Percentiles rank a stretch among this genome's conserved stretches.
Evolutionary conservation across 2,113 vertebrate species (phyloP).

Genomic region (Stigmatopora argus): DNA sequence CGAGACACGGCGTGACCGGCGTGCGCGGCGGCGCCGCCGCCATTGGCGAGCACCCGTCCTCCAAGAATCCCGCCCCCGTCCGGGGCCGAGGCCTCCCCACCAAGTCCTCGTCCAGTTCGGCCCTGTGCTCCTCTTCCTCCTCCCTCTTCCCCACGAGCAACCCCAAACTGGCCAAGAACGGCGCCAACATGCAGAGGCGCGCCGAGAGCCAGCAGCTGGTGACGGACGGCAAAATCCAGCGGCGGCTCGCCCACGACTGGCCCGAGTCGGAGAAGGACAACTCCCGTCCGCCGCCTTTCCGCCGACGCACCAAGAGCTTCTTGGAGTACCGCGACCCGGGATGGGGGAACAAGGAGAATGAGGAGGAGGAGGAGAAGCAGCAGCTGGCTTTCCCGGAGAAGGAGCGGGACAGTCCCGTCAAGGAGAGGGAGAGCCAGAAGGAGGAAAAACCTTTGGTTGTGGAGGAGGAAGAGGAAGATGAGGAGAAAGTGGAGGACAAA

Average conservation of each 20-base stretch:
- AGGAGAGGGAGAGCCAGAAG: slow-evolving; percentile 64
- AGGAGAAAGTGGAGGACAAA: slow-evolving; percentile 41
- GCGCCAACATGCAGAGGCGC: slow-evolving; percentile 93
- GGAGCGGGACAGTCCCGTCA: slow-evolving; percentile 51
- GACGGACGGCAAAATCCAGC: slow-evolving; percentile 72
- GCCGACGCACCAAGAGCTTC: slow-evolving; percentile 90
- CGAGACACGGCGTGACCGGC: slow-evolving; percentile 84
- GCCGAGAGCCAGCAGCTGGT: slow-evolving; percentile 88
- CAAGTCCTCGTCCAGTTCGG: slow-evolving; percentile 72
- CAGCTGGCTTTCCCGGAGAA: slow-evolving; percentile 51
- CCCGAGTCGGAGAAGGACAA: slow-evolving; percentile 80
- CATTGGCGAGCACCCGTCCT: slow-evolving; percentile 74
- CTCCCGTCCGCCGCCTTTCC: slow-evolving; percentile 64
- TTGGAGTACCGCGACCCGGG: slow-evolving; percentile 83
- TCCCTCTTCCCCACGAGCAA: slow-evolving; percentile 74
- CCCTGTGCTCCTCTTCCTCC: slow-evolving; percentile 62
- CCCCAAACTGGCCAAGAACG: slow-evolving; percentile 93
- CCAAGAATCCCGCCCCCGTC: slow-evolving; percentile 65
- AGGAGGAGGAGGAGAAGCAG: slow-evolving; percentile 53
- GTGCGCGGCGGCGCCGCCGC: slow-evolving; percentile 87
- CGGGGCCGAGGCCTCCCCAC: slow-evolving; percentile 68
- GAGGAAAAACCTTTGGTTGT: slow-evolving; percentile 60
- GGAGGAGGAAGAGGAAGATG: slow-evolving; percentile 33
- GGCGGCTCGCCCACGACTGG: slow-evolving; percentile 71
- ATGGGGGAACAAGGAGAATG: slow-evolving; percentile 65